These are phyloP conservation scores for Mugil cephalus DNA, from an alignment of 2,113 vertebrate genomes.

Conservation along the genomic window DNA sequence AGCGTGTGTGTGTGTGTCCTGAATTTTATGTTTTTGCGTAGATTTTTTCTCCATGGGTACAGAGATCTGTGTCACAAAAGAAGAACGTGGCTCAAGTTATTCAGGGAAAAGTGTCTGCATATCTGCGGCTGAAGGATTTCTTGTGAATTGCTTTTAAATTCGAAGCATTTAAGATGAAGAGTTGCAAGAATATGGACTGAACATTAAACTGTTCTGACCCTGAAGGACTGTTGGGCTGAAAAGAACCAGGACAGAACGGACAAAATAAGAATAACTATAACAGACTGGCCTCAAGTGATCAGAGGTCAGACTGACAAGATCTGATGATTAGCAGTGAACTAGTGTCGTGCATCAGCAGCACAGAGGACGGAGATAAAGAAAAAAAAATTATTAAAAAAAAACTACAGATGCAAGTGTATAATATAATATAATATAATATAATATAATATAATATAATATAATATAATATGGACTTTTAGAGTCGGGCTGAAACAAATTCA, in stretches of 20 bases:
- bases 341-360: not conserved
- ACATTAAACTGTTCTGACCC: not conserved
- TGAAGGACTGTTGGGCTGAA: not conserved
- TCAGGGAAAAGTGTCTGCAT: not conserved
- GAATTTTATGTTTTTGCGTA: too few species aligned
- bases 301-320: constrained; percentile 24
- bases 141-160: not conserved
- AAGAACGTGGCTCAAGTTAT: not conserved
- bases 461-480: too few species aligned
- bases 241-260: not conserved
- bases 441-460: too few species aligned
- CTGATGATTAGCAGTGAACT: constrained; percentile 19
- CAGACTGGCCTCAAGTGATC: constrained; percentile 13
- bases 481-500: too few species aligned
- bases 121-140: not conserved
- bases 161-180: constrained; percentile 7
- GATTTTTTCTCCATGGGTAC: too few species aligned
- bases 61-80: not conserved
- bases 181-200: not conserved
- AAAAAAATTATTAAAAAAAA: too few species aligned
- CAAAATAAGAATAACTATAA: not conserved
- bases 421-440: too few species aligned
- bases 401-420: too few species aligned
- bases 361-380: too few species aligned
- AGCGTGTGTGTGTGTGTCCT: too few species aligned